Base-by-base conservation (phyloP, 2,113 vertebrate genomes). In the Osmerus eperlanus region DNA sequence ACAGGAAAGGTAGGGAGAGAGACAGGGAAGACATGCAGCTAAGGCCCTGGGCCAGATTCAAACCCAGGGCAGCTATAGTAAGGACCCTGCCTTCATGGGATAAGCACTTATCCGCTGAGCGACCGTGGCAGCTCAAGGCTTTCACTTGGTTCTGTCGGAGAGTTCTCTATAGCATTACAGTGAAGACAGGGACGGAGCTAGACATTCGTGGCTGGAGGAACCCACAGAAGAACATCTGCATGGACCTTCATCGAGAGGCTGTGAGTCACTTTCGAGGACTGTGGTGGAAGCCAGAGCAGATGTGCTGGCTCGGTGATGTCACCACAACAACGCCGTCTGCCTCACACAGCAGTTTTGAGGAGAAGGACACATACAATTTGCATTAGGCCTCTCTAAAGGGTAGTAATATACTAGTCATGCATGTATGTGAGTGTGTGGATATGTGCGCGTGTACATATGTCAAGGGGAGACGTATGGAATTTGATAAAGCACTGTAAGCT, bases 281-380 rank as follows among this genome's bases (percentile, higher is more conserved):
- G 64, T 36, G 68, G 76, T 67, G 67, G 84, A 75, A 72, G 73
- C 73, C 51, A 15, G n/a, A 83, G 78, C 90, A 89, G 88, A 88
- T 90, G 87, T 89, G 81, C 70, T 12, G 70, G 64, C 77, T 77
- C 74, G 47, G 63, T 86, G 82, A 89, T 85, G 82, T 88, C 87
- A 87, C 78, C 76, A 11, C 76, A 70, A 76, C 78, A 78, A 84
- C 81, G 83, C 70, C 71, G 65, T 73, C 19, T 28, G 25, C 25
- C 41, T 59, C 19, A 36, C 2, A 47, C 69, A 51, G 47, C 67
- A n/a, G 65, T 55, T 36, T 64, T 63, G 64, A 66, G 55, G 55
- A 41, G 32, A 67, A 41, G 65, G 28, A 47, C 67, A 32, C 52
- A 23, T 63, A 55, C 64, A 68, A 75, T 75, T 41, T 53, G 64